Evolutionary conservation across 2,888 invertebrate genomes (phyloP).

Genomic region (Neoscelio sp.): DNA sequence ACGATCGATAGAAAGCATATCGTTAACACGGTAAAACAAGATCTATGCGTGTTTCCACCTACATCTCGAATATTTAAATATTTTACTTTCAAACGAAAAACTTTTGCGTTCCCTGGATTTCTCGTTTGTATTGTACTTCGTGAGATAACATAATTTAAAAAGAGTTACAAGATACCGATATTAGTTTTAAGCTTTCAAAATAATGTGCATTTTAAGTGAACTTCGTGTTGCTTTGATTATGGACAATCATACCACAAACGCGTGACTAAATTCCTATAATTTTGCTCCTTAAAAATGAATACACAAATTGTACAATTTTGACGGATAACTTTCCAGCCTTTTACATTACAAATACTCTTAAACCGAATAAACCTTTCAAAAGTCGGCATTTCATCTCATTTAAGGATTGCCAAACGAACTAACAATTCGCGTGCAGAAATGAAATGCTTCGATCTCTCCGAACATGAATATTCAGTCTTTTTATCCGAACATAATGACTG

Average conservation of each 20-base stretch:
- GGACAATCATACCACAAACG: too few species aligned
- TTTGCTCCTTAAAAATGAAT: too few species aligned
- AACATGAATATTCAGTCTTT: slow-evolving; percentile 45
- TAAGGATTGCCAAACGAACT: slow-evolving; percentile 44
- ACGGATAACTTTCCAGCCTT: too few species aligned
- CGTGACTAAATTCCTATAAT: too few species aligned
- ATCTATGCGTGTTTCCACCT: slow-evolving; percentile 24
- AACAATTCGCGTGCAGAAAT: slow-evolving; percentile 27
- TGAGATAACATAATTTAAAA: slow-evolving; percentile 47
- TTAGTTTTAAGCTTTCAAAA: slow-evolving; percentile 24
- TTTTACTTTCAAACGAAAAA: slow-evolving; percentile 30
- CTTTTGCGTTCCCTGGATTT: slow-evolving; percentile 9
- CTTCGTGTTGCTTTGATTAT: too few species aligned
- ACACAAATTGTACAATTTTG: too few species aligned
- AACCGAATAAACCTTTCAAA: not conserved
- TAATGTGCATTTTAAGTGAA: slow-evolving; percentile 30
- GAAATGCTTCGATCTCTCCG: slow-evolving; percentile 25
- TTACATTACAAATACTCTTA: too few species aligned
- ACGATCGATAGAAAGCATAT: slow-evolving; percentile 17
- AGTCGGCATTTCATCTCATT: slow-evolving; percentile 9
- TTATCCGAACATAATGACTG: slow-evolving; percentile 38
- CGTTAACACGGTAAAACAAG: slow-evolving; percentile 24
- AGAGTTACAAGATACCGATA: slow-evolving; percentile 27
- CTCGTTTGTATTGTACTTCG: slow-evolving; percentile 26
- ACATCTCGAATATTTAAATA: slow-evolving; percentile 9